Conservation (phyloP, 1,140 invertebrate genomes). For the Whitmania pigra region DNA sequence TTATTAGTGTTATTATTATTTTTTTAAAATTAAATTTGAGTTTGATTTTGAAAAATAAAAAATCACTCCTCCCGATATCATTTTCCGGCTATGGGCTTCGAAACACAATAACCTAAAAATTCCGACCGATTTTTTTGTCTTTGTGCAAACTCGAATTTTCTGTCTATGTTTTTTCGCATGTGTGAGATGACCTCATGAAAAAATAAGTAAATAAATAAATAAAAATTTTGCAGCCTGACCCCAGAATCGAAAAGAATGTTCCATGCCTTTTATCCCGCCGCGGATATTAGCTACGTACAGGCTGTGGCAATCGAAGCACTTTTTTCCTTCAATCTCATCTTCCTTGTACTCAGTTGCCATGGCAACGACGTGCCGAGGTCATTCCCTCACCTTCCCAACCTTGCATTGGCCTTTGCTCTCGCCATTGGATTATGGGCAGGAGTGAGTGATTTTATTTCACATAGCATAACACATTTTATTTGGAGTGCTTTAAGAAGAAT, state of each 20-base stretch:
- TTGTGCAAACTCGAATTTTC: too few relatives aligned
- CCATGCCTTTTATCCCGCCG: constrained; percentile 3
- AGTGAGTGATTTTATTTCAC: constrained; percentile 3
- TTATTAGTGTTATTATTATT: too few relatives aligned
- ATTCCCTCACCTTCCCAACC: neutral
- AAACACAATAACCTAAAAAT: too few relatives aligned
- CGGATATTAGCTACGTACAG: neutral
- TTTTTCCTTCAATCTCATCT: constrained; percentile 15
- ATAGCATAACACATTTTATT: neutral
- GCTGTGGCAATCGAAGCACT: constrained; percentile 9
- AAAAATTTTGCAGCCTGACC: neutral
- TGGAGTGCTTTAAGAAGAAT: neutral
- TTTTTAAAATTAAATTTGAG: too few relatives aligned
- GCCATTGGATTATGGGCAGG: constrained; percentile 10
- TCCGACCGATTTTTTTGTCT: too few relatives aligned
- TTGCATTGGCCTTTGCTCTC: constrained; percentile 1
- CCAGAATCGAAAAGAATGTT: neutral
- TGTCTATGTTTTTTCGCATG: too few relatives aligned
- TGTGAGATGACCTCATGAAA: too few relatives aligned
- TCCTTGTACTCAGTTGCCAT: constrained; percentile 10
- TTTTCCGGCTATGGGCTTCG: too few relatives aligned
- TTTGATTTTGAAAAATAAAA: too few relatives aligned
- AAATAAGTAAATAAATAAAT: too few relatives aligned
- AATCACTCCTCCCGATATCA: too few relatives aligned
- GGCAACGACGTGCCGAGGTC: neutral